Percentiles rank a stretch among this genome's conserved stretches.
These are phyloP conservation scores for Bothrops jararaca DNA, from an alignment of 2,113 vertebrate genomes.

Conservation along the genomic window DNA sequence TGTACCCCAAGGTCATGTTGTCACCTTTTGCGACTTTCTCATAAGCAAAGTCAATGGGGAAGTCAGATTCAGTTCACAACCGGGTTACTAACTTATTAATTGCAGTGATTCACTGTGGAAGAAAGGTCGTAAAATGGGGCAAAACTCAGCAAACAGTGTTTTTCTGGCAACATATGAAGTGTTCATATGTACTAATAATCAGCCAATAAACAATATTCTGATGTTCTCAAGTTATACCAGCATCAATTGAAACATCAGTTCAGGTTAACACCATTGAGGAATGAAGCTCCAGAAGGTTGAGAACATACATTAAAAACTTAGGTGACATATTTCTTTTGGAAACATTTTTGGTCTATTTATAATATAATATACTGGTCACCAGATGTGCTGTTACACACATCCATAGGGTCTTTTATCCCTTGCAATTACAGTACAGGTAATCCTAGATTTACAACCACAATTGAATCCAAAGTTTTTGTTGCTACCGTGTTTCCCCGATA, in stretches of 20 bases:
- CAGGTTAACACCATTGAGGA: neutral
- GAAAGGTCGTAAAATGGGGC: neutral
- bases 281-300: neutral
- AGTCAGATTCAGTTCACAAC: neutral
- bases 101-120: neutral
- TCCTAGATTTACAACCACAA: neutral
- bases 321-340: neutral
- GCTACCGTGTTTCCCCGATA: too few relatives aligned
- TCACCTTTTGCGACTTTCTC: neutral
- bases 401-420: neutral
- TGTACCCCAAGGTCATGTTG: neutral
- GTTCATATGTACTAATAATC: neutral
- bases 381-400: neutral
- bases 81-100: neutral
- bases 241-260: neutral
- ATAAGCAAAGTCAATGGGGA: neutral
- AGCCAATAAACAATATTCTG: neutral
- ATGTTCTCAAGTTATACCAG: neutral
- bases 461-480: neutral
- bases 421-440: neutral
- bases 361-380: neutral
- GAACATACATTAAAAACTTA: neutral
- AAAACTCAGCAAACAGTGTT: neutral
- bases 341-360: neutral
- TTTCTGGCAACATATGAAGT: neutral